Conservation (phyloP, 1,140 invertebrate species). For the Zaprionus capensis region DNA sequence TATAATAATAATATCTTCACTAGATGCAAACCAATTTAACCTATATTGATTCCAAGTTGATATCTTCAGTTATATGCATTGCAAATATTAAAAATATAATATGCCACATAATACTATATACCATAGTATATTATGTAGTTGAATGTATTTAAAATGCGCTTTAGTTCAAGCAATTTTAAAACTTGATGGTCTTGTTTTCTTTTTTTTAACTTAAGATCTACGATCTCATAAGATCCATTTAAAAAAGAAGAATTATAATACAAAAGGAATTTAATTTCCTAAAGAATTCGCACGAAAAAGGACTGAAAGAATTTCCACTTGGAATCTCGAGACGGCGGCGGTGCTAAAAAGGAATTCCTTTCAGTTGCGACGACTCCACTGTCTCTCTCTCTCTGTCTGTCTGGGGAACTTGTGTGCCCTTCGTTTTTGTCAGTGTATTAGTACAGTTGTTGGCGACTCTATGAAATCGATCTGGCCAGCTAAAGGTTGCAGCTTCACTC, state of each 20-base stretch:
- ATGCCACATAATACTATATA: too few relatives aligned
- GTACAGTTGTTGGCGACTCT: not conserved
- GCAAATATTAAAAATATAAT: not conserved
- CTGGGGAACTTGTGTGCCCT: not conserved
- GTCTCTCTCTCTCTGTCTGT: not conserved
- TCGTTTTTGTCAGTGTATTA: too few relatives aligned
- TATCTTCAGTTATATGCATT: conserved; percentile 8
- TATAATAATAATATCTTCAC: too few relatives aligned
- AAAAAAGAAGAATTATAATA: not conserved
- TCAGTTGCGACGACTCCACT: not conserved
- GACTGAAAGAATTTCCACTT: not conserved
- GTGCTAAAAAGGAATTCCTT: conserved; percentile 11
- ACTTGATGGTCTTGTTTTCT: too few relatives aligned
- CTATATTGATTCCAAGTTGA: not conserved
- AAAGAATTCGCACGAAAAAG: conserved; percentile 5
- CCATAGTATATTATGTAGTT: too few relatives aligned
- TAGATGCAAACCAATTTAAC: not conserved
- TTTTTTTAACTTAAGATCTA: too few relatives aligned
- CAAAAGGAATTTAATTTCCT: conserved; percentile 1
- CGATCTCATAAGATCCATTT: too few relatives aligned
- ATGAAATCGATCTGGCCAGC: conserved; percentile 40
- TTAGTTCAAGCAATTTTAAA: too few relatives aligned
- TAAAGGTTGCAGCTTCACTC: conserved; percentile 19
- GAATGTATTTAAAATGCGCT: too few relatives aligned
- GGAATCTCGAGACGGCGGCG: not conserved